Conservation (phyloP, 2,888 invertebrate genomes). For the Metopia argyrocephala region DNA sequence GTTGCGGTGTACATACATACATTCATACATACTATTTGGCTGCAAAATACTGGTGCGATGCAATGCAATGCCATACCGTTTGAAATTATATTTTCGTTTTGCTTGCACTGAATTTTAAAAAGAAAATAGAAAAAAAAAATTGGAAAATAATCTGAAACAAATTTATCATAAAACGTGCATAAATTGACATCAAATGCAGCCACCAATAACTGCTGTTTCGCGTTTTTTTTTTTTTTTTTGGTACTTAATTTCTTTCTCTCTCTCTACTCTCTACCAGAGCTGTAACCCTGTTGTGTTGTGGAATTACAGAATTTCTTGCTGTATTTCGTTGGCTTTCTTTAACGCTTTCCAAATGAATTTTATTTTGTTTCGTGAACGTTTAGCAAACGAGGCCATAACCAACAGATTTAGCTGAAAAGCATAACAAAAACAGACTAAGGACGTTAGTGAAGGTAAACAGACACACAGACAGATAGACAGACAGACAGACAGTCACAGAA, state of each 20-base stretch:
- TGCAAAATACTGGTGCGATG: constrained; percentile 4
- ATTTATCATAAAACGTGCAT: constrained; percentile 63
- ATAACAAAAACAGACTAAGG: constrained; percentile 6
- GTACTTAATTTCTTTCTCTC: too few relatives aligned
- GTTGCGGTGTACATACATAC: background rate
- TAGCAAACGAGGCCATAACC: constrained; percentile 41
- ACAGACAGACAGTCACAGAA: background rate
- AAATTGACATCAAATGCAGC: constrained; percentile 62
- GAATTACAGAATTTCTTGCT: background rate
- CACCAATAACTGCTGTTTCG: constrained; percentile 58
- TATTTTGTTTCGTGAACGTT: background rate
- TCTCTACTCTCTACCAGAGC: background rate
- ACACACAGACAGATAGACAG: background rate
- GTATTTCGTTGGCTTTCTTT: background rate
- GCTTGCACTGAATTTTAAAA: constrained; percentile 31
- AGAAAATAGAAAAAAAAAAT: too few relatives aligned
- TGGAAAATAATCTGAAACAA: constrained; percentile 59
- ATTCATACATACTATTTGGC: background rate
- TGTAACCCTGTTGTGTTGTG: background rate
- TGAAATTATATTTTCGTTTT: constrained; percentile 46
- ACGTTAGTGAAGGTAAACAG: background rate
- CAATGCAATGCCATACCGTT: constrained; percentile 36
- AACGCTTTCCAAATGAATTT: constrained; percentile 56
- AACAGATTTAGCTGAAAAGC: constrained; percentile 16
- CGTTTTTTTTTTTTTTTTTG: constrained; percentile 27